Conservation (phyloP, 2,888 invertebrate species). For the Pseudanteris insignis region DNA sequence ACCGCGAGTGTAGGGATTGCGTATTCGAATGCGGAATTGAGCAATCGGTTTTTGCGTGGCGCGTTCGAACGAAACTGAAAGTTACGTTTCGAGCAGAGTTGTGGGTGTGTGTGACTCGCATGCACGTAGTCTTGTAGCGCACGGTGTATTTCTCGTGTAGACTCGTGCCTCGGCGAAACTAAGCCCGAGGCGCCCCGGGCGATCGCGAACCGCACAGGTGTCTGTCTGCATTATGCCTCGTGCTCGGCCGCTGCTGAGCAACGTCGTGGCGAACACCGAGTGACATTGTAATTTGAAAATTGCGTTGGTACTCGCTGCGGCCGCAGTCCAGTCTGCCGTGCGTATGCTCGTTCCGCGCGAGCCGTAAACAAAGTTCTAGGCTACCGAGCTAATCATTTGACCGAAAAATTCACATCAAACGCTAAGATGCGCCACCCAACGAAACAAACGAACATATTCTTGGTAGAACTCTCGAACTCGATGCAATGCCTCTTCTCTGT, state of each 20-base stretch:
- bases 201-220: conserved; percentile 54
- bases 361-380: conserved; percentile 41
- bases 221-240: conserved; percentile 53
- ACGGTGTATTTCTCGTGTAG: conserved; percentile 32
- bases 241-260: conserved; percentile 32
- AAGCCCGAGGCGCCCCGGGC: conserved; percentile 52
- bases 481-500: neutral
- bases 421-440: conserved; percentile 29
- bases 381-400: conserved; percentile 36
- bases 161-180: conserved; percentile 34
- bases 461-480: neutral
- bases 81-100: conserved; percentile 16
- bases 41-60: neutral
- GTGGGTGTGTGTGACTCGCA: conserved; percentile 18
- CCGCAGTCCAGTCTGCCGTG: too few species aligned
- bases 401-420: conserved; percentile 31
- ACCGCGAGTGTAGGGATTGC: too few species aligned
- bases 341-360: too few species aligned
- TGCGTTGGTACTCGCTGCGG: conserved; percentile 49
- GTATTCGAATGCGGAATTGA: neutral
- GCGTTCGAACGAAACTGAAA: conserved; percentile 43
- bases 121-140: conserved; percentile 21
- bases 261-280: conserved; percentile 49
- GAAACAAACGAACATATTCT: neutral
- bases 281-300: conserved; percentile 59